Conservation (phyloP, 1,140 invertebrate genomes). For the Holcopasites calliopsidis region DNA sequence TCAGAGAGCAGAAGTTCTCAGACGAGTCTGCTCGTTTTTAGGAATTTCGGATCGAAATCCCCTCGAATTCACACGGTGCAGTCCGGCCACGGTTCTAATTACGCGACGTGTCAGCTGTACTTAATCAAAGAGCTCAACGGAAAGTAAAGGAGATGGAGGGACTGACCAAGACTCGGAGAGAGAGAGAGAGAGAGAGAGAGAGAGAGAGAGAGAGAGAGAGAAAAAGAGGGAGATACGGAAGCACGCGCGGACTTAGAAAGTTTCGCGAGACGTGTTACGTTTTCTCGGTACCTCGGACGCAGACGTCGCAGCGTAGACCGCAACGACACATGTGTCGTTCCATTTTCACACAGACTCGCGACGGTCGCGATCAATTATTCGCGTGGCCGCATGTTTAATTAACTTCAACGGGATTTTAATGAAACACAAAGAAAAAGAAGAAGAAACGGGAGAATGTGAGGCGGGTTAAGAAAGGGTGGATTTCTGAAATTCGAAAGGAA, state of each 20-base stretch:
- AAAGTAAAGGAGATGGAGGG: not conserved
- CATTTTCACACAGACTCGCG: conserved; percentile 15
- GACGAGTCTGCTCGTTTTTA: not conserved
- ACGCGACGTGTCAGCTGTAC: not conserved
- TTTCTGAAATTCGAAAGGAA: not conserved
- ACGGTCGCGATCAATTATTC: conserved; percentile 4
- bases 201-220: not conserved
- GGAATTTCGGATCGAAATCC: not conserved
- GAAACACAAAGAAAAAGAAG: not conserved
- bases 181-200: too few species aligned
- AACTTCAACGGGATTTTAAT: not conserved
- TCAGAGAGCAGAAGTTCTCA: not conserved
- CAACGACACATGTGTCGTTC: conserved; percentile 8
- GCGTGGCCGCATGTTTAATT: not conserved
- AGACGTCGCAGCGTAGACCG: not conserved
- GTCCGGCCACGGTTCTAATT: not conserved
- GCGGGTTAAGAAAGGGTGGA: too few species aligned
- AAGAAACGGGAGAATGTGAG: too few species aligned
- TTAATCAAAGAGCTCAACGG: not conserved
- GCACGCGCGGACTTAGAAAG: not conserved
- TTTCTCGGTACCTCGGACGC: not conserved
- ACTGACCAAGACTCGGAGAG: too few species aligned
- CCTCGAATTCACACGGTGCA: not conserved
- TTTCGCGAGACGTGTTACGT: not conserved
- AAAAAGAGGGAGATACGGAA: not conserved